phyloP scores from a whole-genome alignment of 1,140 invertebrate species.

The Hyposmocoma kahamanoa region DNA sequence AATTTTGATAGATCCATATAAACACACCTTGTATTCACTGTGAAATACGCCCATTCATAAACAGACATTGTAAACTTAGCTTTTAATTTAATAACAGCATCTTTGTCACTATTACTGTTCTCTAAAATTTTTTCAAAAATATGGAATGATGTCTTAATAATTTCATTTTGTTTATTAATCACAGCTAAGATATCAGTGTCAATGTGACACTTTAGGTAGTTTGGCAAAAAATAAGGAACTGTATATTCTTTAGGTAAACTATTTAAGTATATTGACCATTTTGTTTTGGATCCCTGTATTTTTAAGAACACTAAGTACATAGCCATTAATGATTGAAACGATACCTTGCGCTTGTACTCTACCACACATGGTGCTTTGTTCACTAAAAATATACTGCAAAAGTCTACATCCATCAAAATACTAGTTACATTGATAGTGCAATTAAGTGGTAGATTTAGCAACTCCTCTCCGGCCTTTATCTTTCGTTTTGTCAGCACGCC shows the following conservation, averaged over 20 bases:
- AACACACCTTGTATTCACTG: constrained; percentile 84
- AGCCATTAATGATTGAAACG: constrained; percentile 73
- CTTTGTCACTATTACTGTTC: constrained; percentile 29
- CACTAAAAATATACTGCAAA: constrained; percentile 65
- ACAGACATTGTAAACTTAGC: constrained; percentile 50
- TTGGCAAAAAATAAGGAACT: constrained; percentile 71
- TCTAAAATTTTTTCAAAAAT: constrained; percentile 52
- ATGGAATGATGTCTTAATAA: constrained; percentile 60
- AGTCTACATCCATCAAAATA: constrained; percentile 55
- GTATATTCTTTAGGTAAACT: constrained; percentile 75
- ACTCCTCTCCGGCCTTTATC: constrained; percentile 67
- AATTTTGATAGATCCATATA: constrained; percentile 68
- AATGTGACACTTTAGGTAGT: constrained; percentile 52
- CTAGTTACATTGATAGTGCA: constrained; percentile 75
- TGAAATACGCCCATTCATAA: constrained; percentile 80
- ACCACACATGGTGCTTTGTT: constrained; percentile 40
- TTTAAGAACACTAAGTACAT: constrained; percentile 75
- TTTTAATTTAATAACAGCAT: constrained; percentile 28
- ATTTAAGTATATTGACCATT: constrained; percentile 75
- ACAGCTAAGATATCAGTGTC: constrained; percentile 51
- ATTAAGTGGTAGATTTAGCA: constrained; percentile 75
- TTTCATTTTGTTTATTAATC: constrained; percentile 42
- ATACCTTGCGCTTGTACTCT: constrained; percentile 44
- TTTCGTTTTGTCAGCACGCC: constrained; percentile 75
- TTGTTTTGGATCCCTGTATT: constrained; percentile 53